A percentile compares a stretch with the other conserved stretches of the same genome.
phyloP scores from a whole-genome alignment of 2,113 vertebrate species.

The Callocephalon fimbriatum region DNA sequence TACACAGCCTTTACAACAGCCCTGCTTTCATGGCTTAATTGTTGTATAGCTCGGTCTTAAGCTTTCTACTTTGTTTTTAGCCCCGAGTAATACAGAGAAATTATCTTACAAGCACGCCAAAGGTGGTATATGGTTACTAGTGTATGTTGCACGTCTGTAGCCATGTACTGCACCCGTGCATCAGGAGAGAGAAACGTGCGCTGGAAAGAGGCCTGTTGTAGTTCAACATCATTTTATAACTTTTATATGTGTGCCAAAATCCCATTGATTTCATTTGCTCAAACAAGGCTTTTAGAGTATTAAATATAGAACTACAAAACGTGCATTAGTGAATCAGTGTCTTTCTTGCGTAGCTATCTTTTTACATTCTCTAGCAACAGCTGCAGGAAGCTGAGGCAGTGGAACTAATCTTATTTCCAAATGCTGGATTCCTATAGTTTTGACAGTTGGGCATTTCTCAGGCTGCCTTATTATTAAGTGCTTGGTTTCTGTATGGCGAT shows the following conservation, averaged over 20 bases:
- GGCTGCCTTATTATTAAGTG: slow-evolving; percentile 83
- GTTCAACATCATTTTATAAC: background rate
- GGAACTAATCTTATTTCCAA: slow-evolving; percentile 79
- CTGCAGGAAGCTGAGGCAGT: slow-evolving; percentile 46
- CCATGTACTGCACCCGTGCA: background rate
- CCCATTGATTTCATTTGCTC: background rate
- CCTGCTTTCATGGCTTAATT: background rate
- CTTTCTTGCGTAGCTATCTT: slow-evolving; percentile 11
- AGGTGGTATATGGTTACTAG: background rate
- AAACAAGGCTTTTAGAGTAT: background rate
- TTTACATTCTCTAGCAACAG: slow-evolving; percentile 67
- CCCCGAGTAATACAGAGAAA: background rate
- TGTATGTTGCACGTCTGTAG: background rate
- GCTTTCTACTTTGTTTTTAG: background rate
- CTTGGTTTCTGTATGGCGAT: slow-evolving; percentile 68
- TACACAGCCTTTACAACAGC: background rate
- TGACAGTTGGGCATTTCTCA: slow-evolving; percentile 81
- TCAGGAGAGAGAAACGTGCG: background rate
- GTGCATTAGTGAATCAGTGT: background rate
- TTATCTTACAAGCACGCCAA: rapidly evolving
- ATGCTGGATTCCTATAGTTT: slow-evolving; percentile 77
- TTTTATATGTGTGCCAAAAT: background rate
- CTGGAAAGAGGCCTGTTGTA: background rate
- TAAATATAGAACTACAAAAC: background rate
- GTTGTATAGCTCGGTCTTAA: background rate